Evolutionary conservation across 2,797 vertebrate species (phyloP).

Genomic region (Tokudaia tokunoshimensis): DNA sequence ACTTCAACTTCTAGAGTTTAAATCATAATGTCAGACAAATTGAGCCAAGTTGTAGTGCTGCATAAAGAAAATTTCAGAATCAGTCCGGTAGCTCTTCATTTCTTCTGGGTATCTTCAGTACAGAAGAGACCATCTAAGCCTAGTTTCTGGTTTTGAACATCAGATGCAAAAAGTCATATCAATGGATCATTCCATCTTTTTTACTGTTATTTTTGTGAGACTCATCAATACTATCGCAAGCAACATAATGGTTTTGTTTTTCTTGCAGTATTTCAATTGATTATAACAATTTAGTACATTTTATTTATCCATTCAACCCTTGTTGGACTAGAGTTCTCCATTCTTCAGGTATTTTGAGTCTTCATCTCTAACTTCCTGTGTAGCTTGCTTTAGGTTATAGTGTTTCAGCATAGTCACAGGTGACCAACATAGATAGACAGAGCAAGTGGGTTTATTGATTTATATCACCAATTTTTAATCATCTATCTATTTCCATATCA

Average conservation of each 20-base stretch:
- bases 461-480: neutral
- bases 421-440: neutral
- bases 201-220: neutral
- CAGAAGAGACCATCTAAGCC: no score
- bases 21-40: neutral
- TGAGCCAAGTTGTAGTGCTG: neutral
- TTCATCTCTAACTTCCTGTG: neutral
- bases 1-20: neutral
- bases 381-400: neutral
- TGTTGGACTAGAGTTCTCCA: neutral
- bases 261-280: neutral
- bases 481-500: neutral
- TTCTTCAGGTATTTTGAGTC: neutral
- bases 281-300: neutral
- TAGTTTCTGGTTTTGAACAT: slow-evolving; percentile 39
- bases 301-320: neutral
- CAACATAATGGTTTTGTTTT: neutral
- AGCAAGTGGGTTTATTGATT: neutral
- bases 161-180: neutral
- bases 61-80: neutral
- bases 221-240: neutral
- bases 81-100: neutral
- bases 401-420: neutral
- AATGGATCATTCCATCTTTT: neutral
- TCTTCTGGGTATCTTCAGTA: neutral